Evolutionary conservation across 2,797 vertebrate genomes (phyloP).

Genomic region (Enteromius anoplus): DNA sequence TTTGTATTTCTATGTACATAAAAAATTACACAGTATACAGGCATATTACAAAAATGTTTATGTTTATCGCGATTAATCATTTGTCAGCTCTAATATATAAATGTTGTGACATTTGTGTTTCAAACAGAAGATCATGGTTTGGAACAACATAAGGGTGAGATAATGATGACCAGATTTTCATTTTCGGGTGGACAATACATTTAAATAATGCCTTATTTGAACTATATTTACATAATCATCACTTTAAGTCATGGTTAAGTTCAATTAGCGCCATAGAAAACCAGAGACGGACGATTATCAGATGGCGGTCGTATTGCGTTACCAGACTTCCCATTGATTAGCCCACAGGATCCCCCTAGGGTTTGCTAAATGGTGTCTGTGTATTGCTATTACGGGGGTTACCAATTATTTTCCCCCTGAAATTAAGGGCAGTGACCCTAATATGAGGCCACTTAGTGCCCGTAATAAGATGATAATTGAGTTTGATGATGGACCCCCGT

Average conservation of each 20-base stretch:
- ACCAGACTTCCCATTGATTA: conserved; percentile 65
- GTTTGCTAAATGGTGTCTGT: conserved; percentile 74
- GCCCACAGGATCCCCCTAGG: conserved; percentile 62
- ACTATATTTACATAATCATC: conserved; percentile 11
- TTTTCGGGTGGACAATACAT: conserved; percentile 5
- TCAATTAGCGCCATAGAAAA: conserved; percentile 35
- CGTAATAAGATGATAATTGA: conserved; percentile 88
- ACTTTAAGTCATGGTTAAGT: conserved; percentile 11
- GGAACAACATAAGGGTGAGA: not conserved
- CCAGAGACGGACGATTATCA: conserved; percentile 50
- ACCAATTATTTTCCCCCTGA: conserved; percentile 82
- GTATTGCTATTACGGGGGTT: conserved; percentile 76
- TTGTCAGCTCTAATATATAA: not conserved
- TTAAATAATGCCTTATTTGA: not conserved
- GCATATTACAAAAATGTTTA: too few relatives aligned
- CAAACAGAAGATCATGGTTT: not conserved
- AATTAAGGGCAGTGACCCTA: conserved; percentile 90
- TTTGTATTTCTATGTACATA: too few relatives aligned
- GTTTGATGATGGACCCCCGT: conserved; percentile 68
- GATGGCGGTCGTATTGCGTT: conserved; percentile 50
- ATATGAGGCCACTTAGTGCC: conserved; percentile 84
- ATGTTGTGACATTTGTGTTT: not conserved
- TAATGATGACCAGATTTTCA: not conserved
- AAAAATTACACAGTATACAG: too few relatives aligned
- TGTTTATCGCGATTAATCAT: too few relatives aligned